A percentile compares a stretch with the other conserved stretches of the same genome.
Conservation (phyloP, 2,888 invertebrate genomes). For the Rhodophaea formosa region DNA sequence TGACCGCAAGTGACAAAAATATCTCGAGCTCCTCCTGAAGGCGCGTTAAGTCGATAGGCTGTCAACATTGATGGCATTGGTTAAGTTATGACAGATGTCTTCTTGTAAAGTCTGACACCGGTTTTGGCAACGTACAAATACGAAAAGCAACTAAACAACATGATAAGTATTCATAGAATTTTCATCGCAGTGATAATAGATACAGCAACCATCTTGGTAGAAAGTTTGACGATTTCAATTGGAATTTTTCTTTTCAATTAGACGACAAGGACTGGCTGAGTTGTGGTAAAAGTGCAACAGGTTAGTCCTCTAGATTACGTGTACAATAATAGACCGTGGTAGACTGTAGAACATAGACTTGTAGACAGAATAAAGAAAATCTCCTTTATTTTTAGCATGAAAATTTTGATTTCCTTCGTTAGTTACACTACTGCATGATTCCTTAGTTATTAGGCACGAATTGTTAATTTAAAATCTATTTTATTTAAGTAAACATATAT, state of each 20-base stretch:
- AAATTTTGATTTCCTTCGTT: background rate
- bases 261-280: conserved; percentile 80
- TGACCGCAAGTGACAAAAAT: too few relatives aligned
- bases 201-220: background rate
- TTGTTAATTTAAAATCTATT: too few relatives aligned
- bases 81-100: too few relatives aligned
- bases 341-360: conserved; percentile 9
- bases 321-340: conserved; percentile 22
- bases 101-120: too few relatives aligned
- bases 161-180: background rate
- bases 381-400: conserved; percentile 12
- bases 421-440: too few relatives aligned
- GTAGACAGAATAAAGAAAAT: conserved; percentile 10
- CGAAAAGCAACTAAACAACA: too few relatives aligned
- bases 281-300: conserved; percentile 77
- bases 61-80: too few relatives aligned
- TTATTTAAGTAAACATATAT: too few relatives aligned
- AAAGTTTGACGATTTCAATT: conserved; percentile 19
- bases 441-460: too few relatives aligned
- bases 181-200: background rate
- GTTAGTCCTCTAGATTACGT: conserved; percentile 64
- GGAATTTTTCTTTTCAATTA: conserved; percentile 51
- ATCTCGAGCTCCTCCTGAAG: too few relatives aligned
- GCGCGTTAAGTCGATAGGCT: too few relatives aligned
- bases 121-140: too few relatives aligned